Percentiles rank a stretch among this genome's conserved stretches.
phyloP scores from a whole-genome alignment of 1,140 invertebrate genomes.

The Psilanteris sp. region DNA sequence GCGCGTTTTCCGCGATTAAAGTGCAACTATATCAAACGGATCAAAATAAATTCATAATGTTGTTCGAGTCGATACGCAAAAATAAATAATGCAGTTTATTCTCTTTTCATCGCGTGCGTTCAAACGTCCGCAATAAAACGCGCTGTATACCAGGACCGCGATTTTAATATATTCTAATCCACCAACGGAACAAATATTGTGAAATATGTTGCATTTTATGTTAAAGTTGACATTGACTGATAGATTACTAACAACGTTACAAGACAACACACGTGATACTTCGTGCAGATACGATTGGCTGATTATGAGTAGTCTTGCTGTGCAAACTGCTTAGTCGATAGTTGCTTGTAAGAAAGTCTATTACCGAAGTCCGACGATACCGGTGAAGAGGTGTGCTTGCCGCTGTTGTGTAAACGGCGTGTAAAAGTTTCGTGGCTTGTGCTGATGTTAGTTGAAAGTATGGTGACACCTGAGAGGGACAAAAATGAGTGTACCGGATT shows the following conservation, averaged over 20 bases:
- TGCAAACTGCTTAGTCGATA: slow-evolving; percentile 61
- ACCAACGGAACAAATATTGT: slow-evolving; percentile 26
- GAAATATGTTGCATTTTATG: slow-evolving; percentile 36
- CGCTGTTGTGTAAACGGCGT: slow-evolving; percentile 25
- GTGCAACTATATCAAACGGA: too few relatives aligned
- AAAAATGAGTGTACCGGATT: slow-evolving; percentile 3
- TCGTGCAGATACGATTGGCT: slow-evolving; percentile 53
- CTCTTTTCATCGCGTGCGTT: too few relatives aligned
- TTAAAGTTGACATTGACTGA: slow-evolving; percentile 58
- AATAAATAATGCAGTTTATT: too few relatives aligned
- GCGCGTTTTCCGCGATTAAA: too few relatives aligned
- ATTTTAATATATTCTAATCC: not conserved
- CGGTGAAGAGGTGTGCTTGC: slow-evolving; percentile 59
- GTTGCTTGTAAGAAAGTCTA: slow-evolving; percentile 55
- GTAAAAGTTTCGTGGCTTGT: slow-evolving; percentile 8
- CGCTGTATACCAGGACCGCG: too few relatives aligned
- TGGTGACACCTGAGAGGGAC: slow-evolving; percentile 19
- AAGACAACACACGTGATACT: slow-evolving; percentile 57
- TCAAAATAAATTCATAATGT: too few relatives aligned
- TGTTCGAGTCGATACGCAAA: too few relatives aligned
- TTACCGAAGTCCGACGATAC: slow-evolving; percentile 41
- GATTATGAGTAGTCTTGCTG: slow-evolving; percentile 49
- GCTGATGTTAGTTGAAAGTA: slow-evolving; percentile 11
- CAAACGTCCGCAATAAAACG: too few relatives aligned
- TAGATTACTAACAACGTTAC: slow-evolving; percentile 59